Percentiles rank a stretch among this genome's conserved stretches.
Conservation (phyloP, 2,888 invertebrate species). For the Hybos culiciformis region DNA sequence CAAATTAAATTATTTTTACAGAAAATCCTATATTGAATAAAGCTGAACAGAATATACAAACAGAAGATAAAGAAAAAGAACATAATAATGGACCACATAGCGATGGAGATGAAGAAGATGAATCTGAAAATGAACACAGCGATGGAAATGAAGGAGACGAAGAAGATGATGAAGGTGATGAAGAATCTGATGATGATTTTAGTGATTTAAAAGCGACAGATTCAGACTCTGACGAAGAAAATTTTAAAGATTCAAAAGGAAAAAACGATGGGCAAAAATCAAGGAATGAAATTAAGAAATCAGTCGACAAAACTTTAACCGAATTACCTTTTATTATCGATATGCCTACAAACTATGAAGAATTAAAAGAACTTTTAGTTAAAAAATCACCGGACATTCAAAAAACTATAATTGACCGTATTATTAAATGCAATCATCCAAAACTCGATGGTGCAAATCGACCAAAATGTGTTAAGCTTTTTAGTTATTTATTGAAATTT, state of each 20-base stretch:
- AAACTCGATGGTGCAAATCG: conserved; percentile 66
- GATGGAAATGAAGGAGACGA: conserved; percentile 26
- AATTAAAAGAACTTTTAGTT: conserved; percentile 46
- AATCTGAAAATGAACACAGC: conserved; percentile 16
- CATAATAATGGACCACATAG: conserved; percentile 23
- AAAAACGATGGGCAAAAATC: neutral
- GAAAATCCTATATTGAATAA: too few species aligned
- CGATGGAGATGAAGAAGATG: conserved; percentile 21
- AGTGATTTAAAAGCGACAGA: conserved; percentile 28
- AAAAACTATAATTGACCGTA: conserved; percentile 56
- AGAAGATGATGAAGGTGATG: conserved; percentile 20
- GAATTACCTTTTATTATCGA: conserved; percentile 46
- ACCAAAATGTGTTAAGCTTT: conserved; percentile 57
- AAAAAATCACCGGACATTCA: conserved; percentile 51
- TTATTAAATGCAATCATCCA: conserved; percentile 80
- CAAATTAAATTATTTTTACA: too few species aligned
- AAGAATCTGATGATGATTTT: conserved; percentile 32
- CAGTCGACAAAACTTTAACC: conserved; percentile 30
- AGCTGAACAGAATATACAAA: conserved; percentile 1
- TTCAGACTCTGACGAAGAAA: conserved; percentile 32
- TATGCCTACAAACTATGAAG: conserved; percentile 49
- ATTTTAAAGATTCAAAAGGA: neutral
- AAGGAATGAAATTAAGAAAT: neutral
- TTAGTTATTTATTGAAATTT: conserved; percentile 63
- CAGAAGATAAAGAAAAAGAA: conserved; percentile 19